Evolutionary conservation across 2,888 invertebrate genomes (phyloP).

Genomic region (Smittia aterrima): DNA sequence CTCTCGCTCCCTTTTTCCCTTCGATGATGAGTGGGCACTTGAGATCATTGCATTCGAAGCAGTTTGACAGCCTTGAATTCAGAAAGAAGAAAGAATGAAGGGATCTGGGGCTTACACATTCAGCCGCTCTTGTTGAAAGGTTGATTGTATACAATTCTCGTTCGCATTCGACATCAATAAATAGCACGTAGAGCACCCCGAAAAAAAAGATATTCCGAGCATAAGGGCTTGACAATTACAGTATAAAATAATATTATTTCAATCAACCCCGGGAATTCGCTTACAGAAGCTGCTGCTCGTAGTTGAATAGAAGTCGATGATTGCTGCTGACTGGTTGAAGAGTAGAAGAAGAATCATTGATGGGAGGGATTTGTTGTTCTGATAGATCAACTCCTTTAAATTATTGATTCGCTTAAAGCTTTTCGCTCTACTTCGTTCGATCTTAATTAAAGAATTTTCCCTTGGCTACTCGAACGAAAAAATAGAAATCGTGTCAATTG

Average conservation of each 20-base stretch:
- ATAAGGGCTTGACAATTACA: slow-evolving; percentile 19
- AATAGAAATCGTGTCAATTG: slow-evolving; percentile 20
- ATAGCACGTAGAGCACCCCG: slow-evolving; percentile 4
- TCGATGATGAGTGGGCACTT: slow-evolving; percentile 32
- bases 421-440: not conserved
- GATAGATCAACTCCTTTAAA: slow-evolving; percentile 6
- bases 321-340: slow-evolving; percentile 34
- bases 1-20: not conserved
- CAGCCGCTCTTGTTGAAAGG: not conserved
- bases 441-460: not conserved
- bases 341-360: not conserved
- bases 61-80: slow-evolving; percentile 39
- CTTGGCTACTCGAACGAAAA: not conserved
- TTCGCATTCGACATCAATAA: slow-evolving; percentile 3
- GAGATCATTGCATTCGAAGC: slow-evolving; percentile 34
- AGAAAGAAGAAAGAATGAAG: not conserved
- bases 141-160: slow-evolving; percentile 15
- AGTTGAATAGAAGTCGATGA: slow-evolving; percentile 3
- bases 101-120: not conserved
- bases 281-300: not conserved
- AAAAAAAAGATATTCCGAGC: slow-evolving; percentile 16
- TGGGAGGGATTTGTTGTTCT: not conserved
- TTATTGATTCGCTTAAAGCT: slow-evolving; percentile 22
- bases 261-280: slow-evolving; percentile 6
- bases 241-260: slow-evolving; percentile 38